Evolutionary conservation across 2,797 vertebrate genomes (phyloP).

Genomic region (Rachycentron canadum): DNA sequence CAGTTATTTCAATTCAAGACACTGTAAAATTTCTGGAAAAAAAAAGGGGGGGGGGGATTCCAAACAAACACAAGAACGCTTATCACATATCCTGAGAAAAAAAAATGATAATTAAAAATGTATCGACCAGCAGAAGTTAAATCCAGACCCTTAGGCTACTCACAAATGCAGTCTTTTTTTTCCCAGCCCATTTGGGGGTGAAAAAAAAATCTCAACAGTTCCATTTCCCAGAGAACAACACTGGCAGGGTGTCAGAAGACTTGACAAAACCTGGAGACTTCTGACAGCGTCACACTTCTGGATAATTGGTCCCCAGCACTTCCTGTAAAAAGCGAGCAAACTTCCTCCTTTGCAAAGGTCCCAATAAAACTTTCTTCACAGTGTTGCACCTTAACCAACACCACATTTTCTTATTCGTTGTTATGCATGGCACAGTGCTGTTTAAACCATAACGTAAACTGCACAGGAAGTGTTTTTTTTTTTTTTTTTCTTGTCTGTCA

Average conservation of each 20-base stretch:
- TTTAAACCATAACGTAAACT: slow-evolving; percentile 59
- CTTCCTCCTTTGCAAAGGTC: slow-evolving; percentile 76
- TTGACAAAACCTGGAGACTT: slow-evolving; percentile 84
- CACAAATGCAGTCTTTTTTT: slow-evolving; percentile 60
- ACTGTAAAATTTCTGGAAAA: slow-evolving; percentile 40
- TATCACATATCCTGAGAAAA: slow-evolving; percentile 53
- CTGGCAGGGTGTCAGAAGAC: slow-evolving; percentile 84
- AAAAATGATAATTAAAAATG: slow-evolving; percentile 74
- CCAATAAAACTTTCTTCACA: slow-evolving; percentile 80
- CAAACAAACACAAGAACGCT: slow-evolving; percentile 67
- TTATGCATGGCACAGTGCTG: slow-evolving; percentile 50
- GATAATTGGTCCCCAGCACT: slow-evolving; percentile 82
- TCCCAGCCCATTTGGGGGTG: slow-evolving; percentile 46
- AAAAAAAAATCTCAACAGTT: slow-evolving; percentile 74
- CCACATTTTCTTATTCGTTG: slow-evolving; percentile 60
- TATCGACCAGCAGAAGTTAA: slow-evolving; percentile 71
- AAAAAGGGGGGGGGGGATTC: slow-evolving; percentile 18
- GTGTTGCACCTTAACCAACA: slow-evolving; percentile 77
- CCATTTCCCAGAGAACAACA: slow-evolving; percentile 82
- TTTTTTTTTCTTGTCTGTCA: too few relatives aligned
- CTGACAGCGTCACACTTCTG: slow-evolving; percentile 82
- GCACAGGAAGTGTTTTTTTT: slow-evolving; percentile 69
- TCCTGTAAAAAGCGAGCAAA: slow-evolving; percentile 81
- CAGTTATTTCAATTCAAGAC: slow-evolving; percentile 78
- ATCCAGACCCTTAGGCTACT: slow-evolving; percentile 71